Conservation (phyloP, 2,888 invertebrate genomes). For the Conistra vaccinii region DNA sequence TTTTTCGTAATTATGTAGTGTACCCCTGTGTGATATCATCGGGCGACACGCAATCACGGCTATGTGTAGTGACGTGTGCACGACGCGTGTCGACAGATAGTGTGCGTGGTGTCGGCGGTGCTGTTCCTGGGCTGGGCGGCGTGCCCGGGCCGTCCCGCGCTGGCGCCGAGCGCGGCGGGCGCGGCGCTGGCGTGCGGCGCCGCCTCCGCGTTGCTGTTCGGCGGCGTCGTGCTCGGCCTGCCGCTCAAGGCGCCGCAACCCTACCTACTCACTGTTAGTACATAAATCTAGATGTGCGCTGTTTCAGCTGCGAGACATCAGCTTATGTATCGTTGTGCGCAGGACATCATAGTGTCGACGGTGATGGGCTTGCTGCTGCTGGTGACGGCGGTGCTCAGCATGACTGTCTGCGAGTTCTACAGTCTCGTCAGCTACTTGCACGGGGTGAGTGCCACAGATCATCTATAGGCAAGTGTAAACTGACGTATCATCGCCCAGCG, state of each 20-base stretch:
- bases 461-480: not conserved
- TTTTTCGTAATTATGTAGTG: too few species aligned
- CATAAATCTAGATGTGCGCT: not conserved
- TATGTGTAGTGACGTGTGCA: not conserved
- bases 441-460: conserved; percentile 63
- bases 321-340: conserved; percentile 29
- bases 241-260: conserved; percentile 72
- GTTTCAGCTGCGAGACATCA: not conserved
- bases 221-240: conserved; percentile 66
- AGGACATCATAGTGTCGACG: conserved; percentile 76
- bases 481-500: not conserved
- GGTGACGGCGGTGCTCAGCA: conserved; percentile 70
- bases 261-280: conserved; percentile 74
- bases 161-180: conserved; percentile 50
- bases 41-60: not conserved
- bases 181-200: conserved; percentile 62
- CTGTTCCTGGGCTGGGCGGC: conserved; percentile 64
- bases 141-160: conserved; percentile 44
- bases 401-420: conserved; percentile 70
- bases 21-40: not conserved
- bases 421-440: conserved; percentile 66
- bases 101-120: conserved; percentile 66
- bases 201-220: conserved; percentile 66
- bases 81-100: conserved; percentile 59
- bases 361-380: conserved; percentile 74